Evolutionary conservation across 2,113 vertebrate genomes (phyloP).

Genomic region (Aphyosemion australe): DNA sequence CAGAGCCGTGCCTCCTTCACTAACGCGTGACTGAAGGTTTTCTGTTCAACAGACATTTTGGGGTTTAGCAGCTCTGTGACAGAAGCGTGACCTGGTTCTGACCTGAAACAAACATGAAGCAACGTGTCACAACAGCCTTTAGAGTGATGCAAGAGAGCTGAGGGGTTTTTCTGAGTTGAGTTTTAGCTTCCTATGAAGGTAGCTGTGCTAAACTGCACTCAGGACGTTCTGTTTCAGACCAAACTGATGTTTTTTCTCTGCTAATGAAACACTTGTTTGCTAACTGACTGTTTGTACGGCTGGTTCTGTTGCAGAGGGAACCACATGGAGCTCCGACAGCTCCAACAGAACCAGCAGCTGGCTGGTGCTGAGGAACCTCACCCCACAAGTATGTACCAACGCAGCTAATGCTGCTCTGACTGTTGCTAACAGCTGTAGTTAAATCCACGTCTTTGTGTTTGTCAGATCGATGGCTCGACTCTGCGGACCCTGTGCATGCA

Average conservation of each 20-base stretch:
- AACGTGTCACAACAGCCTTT: not conserved
- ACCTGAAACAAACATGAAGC: not conserved
- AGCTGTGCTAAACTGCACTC: not conserved
- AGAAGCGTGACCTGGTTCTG: conserved; percentile 23
- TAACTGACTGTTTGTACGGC: not conserved
- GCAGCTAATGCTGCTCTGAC: not conserved
- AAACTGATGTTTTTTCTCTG: not conserved
- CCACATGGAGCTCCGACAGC: conserved; percentile 95
- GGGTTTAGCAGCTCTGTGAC: conserved; percentile 48
- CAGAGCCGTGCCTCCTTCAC: too few relatives aligned
- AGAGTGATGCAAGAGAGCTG: not conserved
- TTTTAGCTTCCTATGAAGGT: not conserved
- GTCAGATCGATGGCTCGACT: conserved; percentile 97
- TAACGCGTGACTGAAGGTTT: not conserved
- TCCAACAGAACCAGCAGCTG: conserved; percentile 97
- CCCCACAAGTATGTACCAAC: conserved; percentile 87
- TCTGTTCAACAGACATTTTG: conserved; percentile 66
- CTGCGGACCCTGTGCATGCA: conserved; percentile 97
- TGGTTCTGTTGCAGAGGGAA: conserved; percentile 79
- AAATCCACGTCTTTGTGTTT: not conserved
- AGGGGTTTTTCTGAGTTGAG: not conserved
- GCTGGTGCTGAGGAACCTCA: conserved; percentile 98
- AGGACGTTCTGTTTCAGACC: not conserved
- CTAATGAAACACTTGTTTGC: not conserved
- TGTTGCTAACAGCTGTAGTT: too few relatives aligned